Percentiles rank a stretch among this genome's conserved stretches.
phyloP scores from a whole-genome alignment of 2,888 invertebrate species.

The Anticlea derivata region DNA sequence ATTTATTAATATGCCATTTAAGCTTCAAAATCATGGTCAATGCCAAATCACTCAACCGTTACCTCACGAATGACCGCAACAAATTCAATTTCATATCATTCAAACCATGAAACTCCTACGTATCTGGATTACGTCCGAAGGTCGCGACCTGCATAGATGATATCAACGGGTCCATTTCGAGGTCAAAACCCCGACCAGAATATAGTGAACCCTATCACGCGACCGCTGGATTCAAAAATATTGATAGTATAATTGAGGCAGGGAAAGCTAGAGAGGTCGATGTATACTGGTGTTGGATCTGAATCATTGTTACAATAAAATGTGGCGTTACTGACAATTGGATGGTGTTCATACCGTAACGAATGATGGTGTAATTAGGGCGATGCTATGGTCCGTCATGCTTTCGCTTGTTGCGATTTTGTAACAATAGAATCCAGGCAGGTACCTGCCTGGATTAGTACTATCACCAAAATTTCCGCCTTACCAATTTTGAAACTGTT shows the following conservation, averaged over 20 bases:
- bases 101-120: conserved; percentile 47
- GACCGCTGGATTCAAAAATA: conserved; percentile 21
- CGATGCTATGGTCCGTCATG: conserved; percentile 40
- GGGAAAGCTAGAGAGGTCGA: conserved; percentile 45
- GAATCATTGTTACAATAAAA: conserved; percentile 52
- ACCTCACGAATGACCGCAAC: conserved; percentile 48
- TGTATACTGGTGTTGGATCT: conserved; percentile 47
- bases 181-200: conserved; percentile 49
- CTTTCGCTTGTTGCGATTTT: conserved; percentile 35
- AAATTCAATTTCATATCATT: conserved; percentile 52
- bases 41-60: conserved; percentile 30
- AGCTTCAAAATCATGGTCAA: conserved; percentile 23
- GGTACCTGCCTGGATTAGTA: no score
- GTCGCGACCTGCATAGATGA: conserved; percentile 65
- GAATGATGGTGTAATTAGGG: conserved; percentile 47
- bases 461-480: no score
- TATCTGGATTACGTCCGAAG: conserved; percentile 63
- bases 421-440: conserved; percentile 25
- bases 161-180: conserved; percentile 57
- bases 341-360: conserved; percentile 50
- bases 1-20: not conserved
- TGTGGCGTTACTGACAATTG: conserved; percentile 37
- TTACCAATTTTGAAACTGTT: no score
- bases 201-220: conserved; percentile 38
- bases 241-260: conserved; percentile 20